Conservation (phyloP, 1,140 invertebrate genomes). For the Drosophila jambulina region DNA sequence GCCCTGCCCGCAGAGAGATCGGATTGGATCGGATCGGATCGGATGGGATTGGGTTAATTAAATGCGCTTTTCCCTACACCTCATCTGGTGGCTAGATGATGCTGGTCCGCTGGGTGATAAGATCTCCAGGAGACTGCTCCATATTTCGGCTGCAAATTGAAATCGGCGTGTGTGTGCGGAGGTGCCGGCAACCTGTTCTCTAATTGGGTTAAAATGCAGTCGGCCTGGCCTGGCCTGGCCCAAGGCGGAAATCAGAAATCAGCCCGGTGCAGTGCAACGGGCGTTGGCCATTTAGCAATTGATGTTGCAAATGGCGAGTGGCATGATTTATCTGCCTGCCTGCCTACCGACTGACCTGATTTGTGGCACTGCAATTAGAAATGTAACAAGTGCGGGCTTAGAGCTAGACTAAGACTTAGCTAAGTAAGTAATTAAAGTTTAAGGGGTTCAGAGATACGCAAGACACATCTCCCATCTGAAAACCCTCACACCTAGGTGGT, state of each 20-base stretch:
- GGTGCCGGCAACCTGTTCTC: conserved; percentile 75
- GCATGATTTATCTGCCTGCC: conserved; percentile 68
- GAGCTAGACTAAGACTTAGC: too few species aligned
- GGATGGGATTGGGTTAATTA: conserved; percentile 42
- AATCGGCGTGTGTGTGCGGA: conserved; percentile 46
- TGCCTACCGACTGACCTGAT: conserved; percentile 61
- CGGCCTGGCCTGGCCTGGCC: conserved; percentile 70
- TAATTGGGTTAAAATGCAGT: conserved; percentile 81
- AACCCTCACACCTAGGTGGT: conserved; percentile 5
- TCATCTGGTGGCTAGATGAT: conserved; percentile 22
- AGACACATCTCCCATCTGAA: background rate
- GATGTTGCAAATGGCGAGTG: conserved; percentile 49
- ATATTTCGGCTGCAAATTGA: conserved; percentile 70
- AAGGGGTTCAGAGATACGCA: background rate
- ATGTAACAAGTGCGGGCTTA: background rate
- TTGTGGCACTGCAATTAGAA: conserved; percentile 35
- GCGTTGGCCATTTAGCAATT: conserved; percentile 70
- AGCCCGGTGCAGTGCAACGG: conserved; percentile 40
- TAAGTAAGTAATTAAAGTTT: background rate
- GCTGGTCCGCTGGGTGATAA: conserved; percentile 49
- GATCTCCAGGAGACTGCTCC: conserved; percentile 52
- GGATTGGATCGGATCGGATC: conserved; percentile 43
- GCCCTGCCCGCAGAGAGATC: conserved; percentile 55
- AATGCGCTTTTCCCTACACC: conserved; percentile 24
- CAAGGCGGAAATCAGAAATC: conserved; percentile 64